Evolutionary conservation across 2,113 vertebrate species (phyloP), one percentile per base, ranked within the genome.

Genomic region (Nycticorax nycticorax): DNA sequence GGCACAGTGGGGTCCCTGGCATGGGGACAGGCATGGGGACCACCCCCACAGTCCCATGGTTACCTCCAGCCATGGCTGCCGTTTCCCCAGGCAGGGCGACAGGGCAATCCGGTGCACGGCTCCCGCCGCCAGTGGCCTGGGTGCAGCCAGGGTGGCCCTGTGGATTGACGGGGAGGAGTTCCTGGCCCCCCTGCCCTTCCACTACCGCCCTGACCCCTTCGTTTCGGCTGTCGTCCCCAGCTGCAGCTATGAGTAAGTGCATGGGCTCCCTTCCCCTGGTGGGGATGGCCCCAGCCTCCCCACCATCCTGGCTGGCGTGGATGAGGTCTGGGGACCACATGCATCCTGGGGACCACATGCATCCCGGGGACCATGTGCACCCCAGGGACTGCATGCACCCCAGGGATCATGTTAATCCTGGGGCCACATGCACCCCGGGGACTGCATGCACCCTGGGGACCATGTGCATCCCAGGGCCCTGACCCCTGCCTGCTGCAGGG

Each of bases 81-180:
- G 0, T 78, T 75, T 95, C 63, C 77, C 63, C 95, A 98, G 98
- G 28, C 95, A 97, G 77, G 89, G 13, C 1, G 69, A 98, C 1
- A 35, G 77, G 19, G 79, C 55, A 19, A 88, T 98, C 35, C 35
- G 1, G 24, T 98, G 98, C 87, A 80, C 19, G 4, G 84, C 94
- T 9, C 98, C 98, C 0, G 41, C 97, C 0, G 69, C 90, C 3
- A 8, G 45, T 20, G 74, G 63, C 48, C 50, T 88, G 35, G 96
- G 95, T 1, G 3, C 78, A 10, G 97, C 96, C 62, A 3, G 59
- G 45, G 91, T 98, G 63, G 10, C 45, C 63, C 98, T 99, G 66
- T 98, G 98, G 97, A 98, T 99, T 3, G 99, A 99, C 12, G 98
- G 98, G 64, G 98, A 98, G 45, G 74, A 94, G 15, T 98, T 99